These are phyloP conservation scores for Muscicapa striata DNA, from an alignment of 2,797 vertebrate genomes.

Conservation along the genomic window DNA sequence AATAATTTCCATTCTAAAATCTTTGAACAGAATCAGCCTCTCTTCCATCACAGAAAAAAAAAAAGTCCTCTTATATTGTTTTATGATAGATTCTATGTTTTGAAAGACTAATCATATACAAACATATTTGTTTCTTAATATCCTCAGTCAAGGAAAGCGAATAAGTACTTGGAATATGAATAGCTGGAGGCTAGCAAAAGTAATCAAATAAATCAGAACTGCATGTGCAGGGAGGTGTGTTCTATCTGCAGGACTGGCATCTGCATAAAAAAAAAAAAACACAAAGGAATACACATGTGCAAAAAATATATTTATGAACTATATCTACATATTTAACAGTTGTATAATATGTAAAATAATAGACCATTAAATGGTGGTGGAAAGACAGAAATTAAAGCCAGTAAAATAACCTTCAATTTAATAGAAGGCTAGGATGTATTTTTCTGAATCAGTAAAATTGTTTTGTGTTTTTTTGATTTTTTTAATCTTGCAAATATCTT, in stretches of 20 bases:
- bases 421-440: neutral
- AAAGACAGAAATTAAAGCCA: neutral
- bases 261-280: neutral
- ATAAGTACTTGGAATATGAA: neutral
- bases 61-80: neutral
- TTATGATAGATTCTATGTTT: neutral
- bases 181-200: neutral
- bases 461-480: neutral
- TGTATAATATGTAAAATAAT: neutral
- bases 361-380: neutral
- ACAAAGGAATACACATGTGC: neutral
- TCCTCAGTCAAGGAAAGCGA: neutral
- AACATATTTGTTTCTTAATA: slow-evolving; percentile 2
- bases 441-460: neutral
- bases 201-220: neutral
- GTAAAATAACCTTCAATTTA: neutral
- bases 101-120: neutral
- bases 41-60: neutral
- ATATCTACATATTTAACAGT: neutral
- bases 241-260: neutral
- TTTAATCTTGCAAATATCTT: neutral
- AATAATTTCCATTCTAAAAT: neutral
- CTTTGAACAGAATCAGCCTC: neutral
- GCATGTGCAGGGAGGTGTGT: neutral
- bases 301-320: neutral